Percentiles rank a stretch among this genome's conserved stretches.
Conservation (phyloP, 2,888 invertebrate species). For the Slavum lentiscoides region DNA sequence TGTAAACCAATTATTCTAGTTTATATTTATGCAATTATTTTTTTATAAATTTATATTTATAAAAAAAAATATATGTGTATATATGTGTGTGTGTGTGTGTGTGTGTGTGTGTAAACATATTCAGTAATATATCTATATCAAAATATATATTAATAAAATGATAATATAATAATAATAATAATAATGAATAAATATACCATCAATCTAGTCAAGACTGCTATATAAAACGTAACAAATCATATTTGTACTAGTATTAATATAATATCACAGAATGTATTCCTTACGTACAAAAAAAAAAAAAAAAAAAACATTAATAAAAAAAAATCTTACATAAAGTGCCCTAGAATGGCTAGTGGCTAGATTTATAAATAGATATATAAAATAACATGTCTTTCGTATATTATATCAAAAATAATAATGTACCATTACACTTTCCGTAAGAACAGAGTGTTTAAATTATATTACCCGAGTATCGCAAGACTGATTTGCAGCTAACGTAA, state of each 20-base stretch:
- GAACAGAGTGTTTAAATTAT: too few relatives aligned
- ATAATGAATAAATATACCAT: slow-evolving; percentile 24
- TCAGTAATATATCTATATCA: slow-evolving; percentile 19
- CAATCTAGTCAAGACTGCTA: slow-evolving; percentile 13
- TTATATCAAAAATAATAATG: too few relatives aligned
- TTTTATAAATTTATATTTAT: not conserved
- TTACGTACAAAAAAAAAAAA: slow-evolving; percentile 15
- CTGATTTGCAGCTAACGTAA: too few relatives aligned
- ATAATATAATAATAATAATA: slow-evolving; percentile 6
- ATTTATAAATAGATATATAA: not conserved
- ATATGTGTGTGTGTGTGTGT: not conserved
- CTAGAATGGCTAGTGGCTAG: slow-evolving; percentile 2
- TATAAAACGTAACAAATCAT: slow-evolving; percentile 43
- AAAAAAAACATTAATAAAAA: not conserved
- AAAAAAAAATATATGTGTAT: not conserved
- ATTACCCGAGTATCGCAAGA: too few relatives aligned
- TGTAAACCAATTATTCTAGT: too few relatives aligned
- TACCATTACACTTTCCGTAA: too few relatives aligned
- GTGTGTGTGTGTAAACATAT: too few relatives aligned
- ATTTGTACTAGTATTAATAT: slow-evolving; percentile 34
- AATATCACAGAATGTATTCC: slow-evolving; percentile 42
- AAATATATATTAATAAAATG: slow-evolving; percentile 27
- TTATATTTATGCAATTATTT: too few relatives aligned
- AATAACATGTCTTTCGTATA: slow-evolving; percentile 25
- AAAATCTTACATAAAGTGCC: not conserved